Base-by-base conservation (phyloP, 2,113 vertebrate genomes). In the Malaclemys terrapin region DNA sequence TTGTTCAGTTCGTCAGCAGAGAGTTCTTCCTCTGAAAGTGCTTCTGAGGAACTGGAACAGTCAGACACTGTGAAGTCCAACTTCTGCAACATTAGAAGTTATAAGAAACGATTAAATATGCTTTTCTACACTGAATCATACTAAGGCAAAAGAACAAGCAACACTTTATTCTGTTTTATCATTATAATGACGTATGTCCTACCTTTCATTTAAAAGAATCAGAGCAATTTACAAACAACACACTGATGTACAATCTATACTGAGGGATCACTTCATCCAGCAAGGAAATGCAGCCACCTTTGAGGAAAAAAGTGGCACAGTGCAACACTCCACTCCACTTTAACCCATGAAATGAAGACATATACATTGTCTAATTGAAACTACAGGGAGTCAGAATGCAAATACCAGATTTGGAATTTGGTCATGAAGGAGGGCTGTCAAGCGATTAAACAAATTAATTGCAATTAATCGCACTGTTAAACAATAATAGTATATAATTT, bases 1-100 rank as follows among this genome's bases (percentile, higher is more conserved):
- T 94, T 98, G 97, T 98, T 98, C 84, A 99, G 98, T 97, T 99
- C 99, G 93, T 99, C 99, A 0, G 99, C 98, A 95, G 98, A 99
- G 92, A 99, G 97, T 84, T 98, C 98, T 93, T 96, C 98, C 97
- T 98, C 99, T 85, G 98, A 98, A 97, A 98, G 98, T 98, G 97
- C 97, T 94, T 98, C 98, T 72, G 99, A 98, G 50, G 98, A 97
- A 96, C 98, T 96, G 93, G 98, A 98, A 97, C 97, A 95, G 91
- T 99, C 99, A 0, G 98, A 98, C 96, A 99, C 90, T 1, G 98
- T 98, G 95, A 99, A 99, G 97, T 99, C 98, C 96, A 99, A 98
- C 95, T 99, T 99, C 99, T 99, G 98, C 95, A 98, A 98, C 29
- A 85, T 19, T 84, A 95, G 89, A 96, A 50, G 78, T 5, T 31